Base-by-base conservation (phyloP, 2,888 invertebrate genomes). In the Tuta absoluta region DNA sequence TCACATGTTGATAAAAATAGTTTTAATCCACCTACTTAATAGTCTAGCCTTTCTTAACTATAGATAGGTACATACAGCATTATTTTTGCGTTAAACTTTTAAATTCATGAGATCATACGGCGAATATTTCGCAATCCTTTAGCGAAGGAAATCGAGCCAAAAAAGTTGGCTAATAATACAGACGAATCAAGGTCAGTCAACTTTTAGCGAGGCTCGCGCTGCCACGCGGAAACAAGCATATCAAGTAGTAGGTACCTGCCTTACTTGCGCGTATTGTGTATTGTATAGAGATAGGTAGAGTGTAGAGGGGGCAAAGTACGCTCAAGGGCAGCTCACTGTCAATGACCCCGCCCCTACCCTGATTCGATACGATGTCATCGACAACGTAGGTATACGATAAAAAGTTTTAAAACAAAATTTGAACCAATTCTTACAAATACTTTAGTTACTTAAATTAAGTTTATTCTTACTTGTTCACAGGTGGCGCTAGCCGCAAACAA, bases 301-400 rank as follows among this genome's bases (percentile, higher is more conserved):
- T 19, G 49, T n/a, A 74, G 71, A 77, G 73, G 78, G 86, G 84
- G 86, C 87, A 86, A 85, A 82, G 86, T 80, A 82, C 87, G 82
- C 84, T 87, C 89, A 89, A 90, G 89, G 89, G 85, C 88, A 87
- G 74, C 72, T 78, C 74, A 68, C 80, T 89, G 86, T 76, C 85
- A 85, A 85, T 80, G 88, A 89, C 87, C 89, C 82, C 80, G 76
- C 75, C 75, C 76, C 72, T 70, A 69, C 72, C 70, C 69, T 72
- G 71, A 69, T 68, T 75, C 71, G 67, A 75, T 74, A 75, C 70
- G 70, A 70, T 68, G 66, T 67, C 24, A 28, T 21, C 53, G n/a
- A 53, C 7, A n/a, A n/a, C n/a, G n/a, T n/a, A n/a, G n/a, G 2
- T 53, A 21, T 28, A 53, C 53, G 28, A 28, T 53, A 53, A 53